Base-by-base conservation (phyloP, 2,113 vertebrate genomes). In the Pelecanus crispus region DNA sequence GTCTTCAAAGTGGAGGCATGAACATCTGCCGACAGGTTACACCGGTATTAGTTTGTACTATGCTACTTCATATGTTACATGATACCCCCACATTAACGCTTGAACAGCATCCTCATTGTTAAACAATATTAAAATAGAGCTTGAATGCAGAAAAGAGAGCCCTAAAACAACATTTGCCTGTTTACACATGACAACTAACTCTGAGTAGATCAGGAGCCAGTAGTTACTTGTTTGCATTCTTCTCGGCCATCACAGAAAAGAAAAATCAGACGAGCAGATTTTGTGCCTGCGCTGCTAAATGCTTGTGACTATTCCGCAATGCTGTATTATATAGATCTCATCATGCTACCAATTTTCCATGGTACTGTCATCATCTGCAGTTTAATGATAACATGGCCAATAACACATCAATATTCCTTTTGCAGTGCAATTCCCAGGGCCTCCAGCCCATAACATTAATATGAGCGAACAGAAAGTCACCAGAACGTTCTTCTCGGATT, bases 11-110 rank as follows among this genome's bases (percentile, higher is more conserved):
- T 1, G 10, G n/a, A 22, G 3, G 11, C 62, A 4, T 2, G 8
- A 61, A 53, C 34, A 25, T 13, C 32, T 25, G 14, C 32, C 32
- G 31, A 29, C 10, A 38, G 11, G 10, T 38, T 31, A 8, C 24
- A 5, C 24, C 4, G 0, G 7, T 6, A 19, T 44, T 8, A 17
- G 7, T 7, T 44, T 77, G 34, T 42, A 25, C 53, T n/a, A 5
- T 9, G 10, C 47, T 26, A 65, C 58, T 31, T n/a, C 24, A 4
- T 21, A 14, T 4, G 15, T 4, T 19, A 13, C 18, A 4, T 1
- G 14, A n/a, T 8, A 34, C 7, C 32, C 19, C 32, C 50, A 38
- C 28, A 10, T 42, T 16, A 32, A 45, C 4, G 49, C 68, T 52
- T 28, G n/a, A 29, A 20, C 34, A 34, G 28, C 58, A 25, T 49